Conservation (phyloP, 2,888 invertebrate species). For the Ophion obscuratus region DNA sequence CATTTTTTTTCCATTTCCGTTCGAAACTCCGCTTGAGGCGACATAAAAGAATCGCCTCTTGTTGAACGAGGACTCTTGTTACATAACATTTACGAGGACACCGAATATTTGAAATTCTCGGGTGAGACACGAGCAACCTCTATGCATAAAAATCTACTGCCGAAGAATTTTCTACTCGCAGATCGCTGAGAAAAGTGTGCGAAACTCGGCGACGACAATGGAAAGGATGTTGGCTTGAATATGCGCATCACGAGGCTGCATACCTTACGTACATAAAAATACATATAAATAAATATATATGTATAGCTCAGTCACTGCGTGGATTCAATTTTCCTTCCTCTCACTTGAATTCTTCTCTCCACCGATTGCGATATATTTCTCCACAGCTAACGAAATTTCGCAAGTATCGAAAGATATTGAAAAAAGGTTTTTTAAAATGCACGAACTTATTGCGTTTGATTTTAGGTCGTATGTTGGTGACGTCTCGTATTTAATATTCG, state of each 20-base stretch:
- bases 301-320: slow-evolving; percentile 11
- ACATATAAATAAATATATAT: background rate
- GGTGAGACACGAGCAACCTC: slow-evolving; percentile 45
- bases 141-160: slow-evolving; percentile 47
- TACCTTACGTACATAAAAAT: slow-evolving; percentile 18
- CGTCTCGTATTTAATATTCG: too few species aligned
- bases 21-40: too few species aligned
- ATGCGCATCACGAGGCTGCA: slow-evolving; percentile 62
- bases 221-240: slow-evolving; percentile 57
- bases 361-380: background rate
- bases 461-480: too few species aligned
- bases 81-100: background rate
- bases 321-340: slow-evolving; percentile 2
- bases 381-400: too few species aligned
- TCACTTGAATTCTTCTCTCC: background rate
- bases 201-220: slow-evolving; percentile 42
- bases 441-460: too few species aligned
- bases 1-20: too few species aligned
- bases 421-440: too few species aligned
- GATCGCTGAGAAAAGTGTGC: slow-evolving; percentile 37
- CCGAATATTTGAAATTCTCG: slow-evolving; percentile 69
- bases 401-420: too few species aligned
- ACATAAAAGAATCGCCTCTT: background rate
- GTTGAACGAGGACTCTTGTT: background rate
- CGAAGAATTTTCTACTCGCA: slow-evolving; percentile 54